Conservation (phyloP, 2,797 vertebrate species). For the Takifugu ocellatus region DNA sequence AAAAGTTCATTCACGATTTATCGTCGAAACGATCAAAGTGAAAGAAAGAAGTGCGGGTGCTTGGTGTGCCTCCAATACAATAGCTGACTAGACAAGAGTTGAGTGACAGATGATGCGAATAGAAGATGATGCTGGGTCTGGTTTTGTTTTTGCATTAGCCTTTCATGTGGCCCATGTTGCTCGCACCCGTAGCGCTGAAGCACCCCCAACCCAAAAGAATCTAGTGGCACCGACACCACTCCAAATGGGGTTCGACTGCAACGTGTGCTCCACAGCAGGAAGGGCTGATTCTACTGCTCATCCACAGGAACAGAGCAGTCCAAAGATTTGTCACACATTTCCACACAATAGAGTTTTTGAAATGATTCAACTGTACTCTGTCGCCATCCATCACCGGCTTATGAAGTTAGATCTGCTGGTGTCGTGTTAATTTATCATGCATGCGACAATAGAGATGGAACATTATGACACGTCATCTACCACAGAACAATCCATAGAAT, state of each 20-base stretch:
- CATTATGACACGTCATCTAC: slow-evolving; percentile 56
- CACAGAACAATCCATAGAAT: slow-evolving; percentile 55
- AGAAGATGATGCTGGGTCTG: too few species aligned
- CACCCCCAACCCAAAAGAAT: slow-evolving; percentile 39
- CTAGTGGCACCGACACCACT: slow-evolving; percentile 38
- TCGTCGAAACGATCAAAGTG: too few species aligned
- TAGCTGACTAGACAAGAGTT: too few species aligned
- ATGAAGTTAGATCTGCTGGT: slow-evolving; percentile 41
- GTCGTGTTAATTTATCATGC: slow-evolving; percentile 61
- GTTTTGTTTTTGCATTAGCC: too few species aligned
- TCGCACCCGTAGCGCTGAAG: slow-evolving; percentile 14
- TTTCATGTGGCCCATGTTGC: too few species aligned
- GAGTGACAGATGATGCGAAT: too few species aligned
- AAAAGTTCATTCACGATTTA: too few species aligned
- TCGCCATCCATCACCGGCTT: slow-evolving; percentile 46
- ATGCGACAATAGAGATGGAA: slow-evolving; percentile 48
- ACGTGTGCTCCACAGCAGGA: slow-evolving; percentile 27
- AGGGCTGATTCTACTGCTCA: slow-evolving; percentile 21
- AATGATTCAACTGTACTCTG: slow-evolving; percentile 47
- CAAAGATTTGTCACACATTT: slow-evolving; percentile 52
- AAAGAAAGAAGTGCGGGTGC: too few species aligned
- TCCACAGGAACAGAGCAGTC: slow-evolving; percentile 33
- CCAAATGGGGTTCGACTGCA: slow-evolving; percentile 26
- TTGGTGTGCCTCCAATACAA: too few species aligned
- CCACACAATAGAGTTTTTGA: slow-evolving; percentile 53